phyloP scores from a whole-genome alignment of 2,797 vertebrate genomes.

The Xenops minutus region DNA sequence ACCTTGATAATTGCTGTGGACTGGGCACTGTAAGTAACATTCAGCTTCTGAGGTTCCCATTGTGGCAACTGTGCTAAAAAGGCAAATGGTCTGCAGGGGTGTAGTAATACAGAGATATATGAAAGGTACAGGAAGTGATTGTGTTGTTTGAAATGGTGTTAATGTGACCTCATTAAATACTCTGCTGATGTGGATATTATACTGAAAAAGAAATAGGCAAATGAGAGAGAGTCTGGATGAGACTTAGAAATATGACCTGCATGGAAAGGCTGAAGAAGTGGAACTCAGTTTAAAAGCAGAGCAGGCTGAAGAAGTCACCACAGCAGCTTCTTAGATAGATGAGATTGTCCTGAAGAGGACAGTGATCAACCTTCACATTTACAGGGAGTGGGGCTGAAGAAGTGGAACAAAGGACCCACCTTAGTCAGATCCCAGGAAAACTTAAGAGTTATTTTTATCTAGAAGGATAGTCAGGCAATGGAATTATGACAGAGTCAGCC shows the following conservation, averaged over 20 bases:
- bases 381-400: not conserved
- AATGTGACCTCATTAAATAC: not conserved
- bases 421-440: not conserved
- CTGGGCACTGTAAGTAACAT: constrained; percentile 92
- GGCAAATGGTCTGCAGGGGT: not conserved
- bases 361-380: not conserved
- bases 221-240: not conserved
- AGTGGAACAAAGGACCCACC: not conserved
- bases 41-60: not conserved
- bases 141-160: not conserved
- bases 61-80: not conserved
- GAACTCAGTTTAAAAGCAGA: not conserved
- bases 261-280: not conserved
- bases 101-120: not conserved
- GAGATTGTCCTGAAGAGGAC: not conserved
- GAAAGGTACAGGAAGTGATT: not conserved
- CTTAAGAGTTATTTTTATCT: not conserved
- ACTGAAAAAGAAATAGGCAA: not conserved
- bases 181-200: not conserved
- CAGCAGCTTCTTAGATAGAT: not conserved
- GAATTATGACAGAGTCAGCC: not conserved
- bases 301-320: not conserved
- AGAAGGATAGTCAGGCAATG: not conserved
- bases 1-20: constrained; percentile 95
- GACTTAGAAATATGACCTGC: not conserved